Evolutionary conservation across 2,888 invertebrate genomes (phyloP).

Genomic region (Andricus quercusramuli): DNA sequence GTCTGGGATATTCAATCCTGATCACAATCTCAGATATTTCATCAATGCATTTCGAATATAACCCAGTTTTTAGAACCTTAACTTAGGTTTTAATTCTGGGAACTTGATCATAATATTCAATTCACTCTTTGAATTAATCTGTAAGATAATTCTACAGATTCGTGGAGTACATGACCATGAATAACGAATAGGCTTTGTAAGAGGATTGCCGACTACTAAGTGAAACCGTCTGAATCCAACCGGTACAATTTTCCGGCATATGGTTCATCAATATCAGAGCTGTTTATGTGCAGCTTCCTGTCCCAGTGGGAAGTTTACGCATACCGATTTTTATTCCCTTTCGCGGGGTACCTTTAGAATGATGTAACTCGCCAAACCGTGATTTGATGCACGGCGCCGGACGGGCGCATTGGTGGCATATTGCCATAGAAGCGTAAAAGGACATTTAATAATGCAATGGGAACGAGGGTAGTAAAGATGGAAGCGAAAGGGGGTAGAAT

Average conservation of each 20-base stretch:
- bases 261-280: slow-evolving; percentile 59
- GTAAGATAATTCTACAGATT: neutral
- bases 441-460: slow-evolving; percentile 35
- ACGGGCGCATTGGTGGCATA: slow-evolving; percentile 11
- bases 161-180: neutral
- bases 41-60: too few relatives aligned
- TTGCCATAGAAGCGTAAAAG: slow-evolving; percentile 23
- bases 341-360: neutral
- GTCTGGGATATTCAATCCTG: too few relatives aligned
- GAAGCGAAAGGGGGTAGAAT: neutral
- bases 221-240: slow-evolving; percentile 55
- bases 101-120: too few relatives aligned
- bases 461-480: slow-evolving; percentile 27
- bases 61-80: too few relatives aligned
- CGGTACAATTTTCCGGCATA: slow-evolving; percentile 57
- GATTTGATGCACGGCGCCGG: slow-evolving; percentile 21
- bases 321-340: neutral
- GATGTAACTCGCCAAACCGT: neutral
- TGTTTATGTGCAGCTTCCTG: neutral
- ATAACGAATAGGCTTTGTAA: neutral
- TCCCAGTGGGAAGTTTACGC: neutral
- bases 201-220: neutral
- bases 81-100: too few relatives aligned
- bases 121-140: neutral
- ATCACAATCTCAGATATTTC: too few relatives aligned